A percentile compares a stretch with the other conserved stretches of the same genome.
Conservation (phyloP, 2,888 invertebrate genomes). For the Limnephilus lunatus region DNA sequence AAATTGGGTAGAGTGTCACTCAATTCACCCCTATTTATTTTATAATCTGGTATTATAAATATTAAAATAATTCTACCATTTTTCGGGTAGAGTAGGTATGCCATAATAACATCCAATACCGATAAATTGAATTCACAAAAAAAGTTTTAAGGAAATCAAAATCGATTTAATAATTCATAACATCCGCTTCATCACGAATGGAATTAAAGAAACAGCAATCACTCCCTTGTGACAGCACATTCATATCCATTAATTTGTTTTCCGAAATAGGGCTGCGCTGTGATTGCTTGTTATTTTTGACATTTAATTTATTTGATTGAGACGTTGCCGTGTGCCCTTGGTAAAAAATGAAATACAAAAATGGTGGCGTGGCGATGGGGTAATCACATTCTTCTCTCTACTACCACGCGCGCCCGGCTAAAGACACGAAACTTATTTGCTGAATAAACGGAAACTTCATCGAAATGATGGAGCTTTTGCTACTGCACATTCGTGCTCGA, state of each 20-base stretch:
- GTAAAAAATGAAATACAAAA: constrained; percentile 56
- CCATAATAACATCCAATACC: constrained; percentile 35
- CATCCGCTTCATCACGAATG: constrained; percentile 47
- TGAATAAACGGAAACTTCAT: neutral
- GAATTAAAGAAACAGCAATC: constrained; percentile 54
- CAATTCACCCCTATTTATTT: neutral
- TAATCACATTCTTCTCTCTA: constrained; percentile 54
- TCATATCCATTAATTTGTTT: constrained; percentile 57
- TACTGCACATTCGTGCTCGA: neutral
- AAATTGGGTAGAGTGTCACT: neutral
- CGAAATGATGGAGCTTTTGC: neutral
- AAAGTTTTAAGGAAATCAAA: constrained; percentile 49
- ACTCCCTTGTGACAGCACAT: constrained; percentile 53
- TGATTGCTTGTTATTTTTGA: constrained; percentile 59
- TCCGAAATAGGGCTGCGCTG: constrained; percentile 46
- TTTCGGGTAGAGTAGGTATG: neutral
- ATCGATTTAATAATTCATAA: constrained; percentile 49
- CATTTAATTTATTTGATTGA: constrained; percentile 65
- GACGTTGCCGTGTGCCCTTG: constrained; percentile 62
- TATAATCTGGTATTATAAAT: neutral
- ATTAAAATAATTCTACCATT: neutral
- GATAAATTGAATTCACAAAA: constrained; percentile 17
- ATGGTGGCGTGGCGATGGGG: constrained; percentile 51
- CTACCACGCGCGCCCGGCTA: constrained; percentile 1
- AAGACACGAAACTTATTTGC: neutral